Percentiles rank a stretch among this genome's conserved stretches.
These are phyloP conservation scores for Drosophila kurseongensis DNA, from an alignment of 1,140 invertebrate genomes.

Conservation along the genomic window DNA sequence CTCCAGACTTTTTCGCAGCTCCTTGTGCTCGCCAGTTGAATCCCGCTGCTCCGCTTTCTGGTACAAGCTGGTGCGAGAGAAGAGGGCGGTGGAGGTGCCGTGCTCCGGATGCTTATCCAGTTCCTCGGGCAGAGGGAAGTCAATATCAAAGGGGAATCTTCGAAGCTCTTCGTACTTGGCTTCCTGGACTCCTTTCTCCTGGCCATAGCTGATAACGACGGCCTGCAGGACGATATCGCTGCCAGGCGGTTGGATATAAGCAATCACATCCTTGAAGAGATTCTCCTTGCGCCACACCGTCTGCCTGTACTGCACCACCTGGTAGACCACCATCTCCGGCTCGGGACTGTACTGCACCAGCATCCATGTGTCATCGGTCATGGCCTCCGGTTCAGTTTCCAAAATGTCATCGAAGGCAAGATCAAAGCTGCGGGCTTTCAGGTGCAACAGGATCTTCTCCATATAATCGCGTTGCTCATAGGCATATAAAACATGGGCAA, in stretches of 20 bases:
- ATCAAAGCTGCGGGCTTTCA: conserved; percentile 67
- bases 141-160: conserved; percentile 41
- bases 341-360: conserved; percentile 72
- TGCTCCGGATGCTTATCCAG: conserved; percentile 33
- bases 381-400: conserved; percentile 12
- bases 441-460: conserved; percentile 65
- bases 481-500: conserved; percentile 58
- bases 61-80: conserved; percentile 56
- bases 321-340: conserved; percentile 62
- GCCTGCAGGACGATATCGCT: conserved; percentile 57
- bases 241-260: conserved; percentile 55
- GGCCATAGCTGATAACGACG: conserved; percentile 59
- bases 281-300: conserved; percentile 67
- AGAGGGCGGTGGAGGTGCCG: conserved; percentile 28
- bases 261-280: conserved; percentile 67
- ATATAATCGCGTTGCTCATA: conserved; percentile 59
- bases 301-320: conserved; percentile 49
- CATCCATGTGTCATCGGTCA: conserved; percentile 62
- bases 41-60: conserved; percentile 60
- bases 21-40: conserved; percentile 48
- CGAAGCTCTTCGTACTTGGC: conserved; percentile 49
- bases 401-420: conserved; percentile 52
- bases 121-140: conserved; percentile 45
- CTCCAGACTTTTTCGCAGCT: conserved; percentile 49
- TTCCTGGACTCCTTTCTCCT: conserved; percentile 20